These are phyloP conservation scores for Fopius arisanus DNA, from an alignment of 1,140 invertebrate species.

Conservation along the genomic window DNA sequence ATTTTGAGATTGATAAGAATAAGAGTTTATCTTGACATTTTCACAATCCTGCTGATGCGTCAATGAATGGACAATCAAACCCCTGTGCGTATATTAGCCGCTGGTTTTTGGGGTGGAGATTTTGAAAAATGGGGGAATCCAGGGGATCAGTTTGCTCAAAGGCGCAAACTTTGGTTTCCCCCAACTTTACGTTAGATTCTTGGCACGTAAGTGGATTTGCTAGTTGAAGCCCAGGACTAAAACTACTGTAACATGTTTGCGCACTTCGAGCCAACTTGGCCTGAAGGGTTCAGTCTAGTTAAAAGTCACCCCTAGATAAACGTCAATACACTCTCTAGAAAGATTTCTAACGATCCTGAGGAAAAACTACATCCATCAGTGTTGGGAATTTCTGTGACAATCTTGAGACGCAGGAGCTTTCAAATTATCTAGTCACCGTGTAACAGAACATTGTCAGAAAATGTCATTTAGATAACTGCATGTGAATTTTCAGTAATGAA, in stretches of 20 bases:
- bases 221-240: slow-evolving; percentile 9
- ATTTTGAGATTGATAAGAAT: slow-evolving; percentile 1
- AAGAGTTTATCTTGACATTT: not conserved
- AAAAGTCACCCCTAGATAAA: slow-evolving; percentile 3
- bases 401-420: too few relatives aligned
- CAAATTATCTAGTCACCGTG: too few relatives aligned
- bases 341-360: not conserved
- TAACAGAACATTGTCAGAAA: too few relatives aligned
- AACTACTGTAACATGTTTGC: slow-evolving; percentile 4
- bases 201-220: slow-evolving; percentile 6
- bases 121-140: not conserved
- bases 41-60: not conserved
- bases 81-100: not conserved
- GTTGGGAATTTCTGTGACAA: too few relatives aligned
- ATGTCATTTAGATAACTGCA: too few relatives aligned
- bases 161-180: not conserved
- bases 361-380: too few relatives aligned
- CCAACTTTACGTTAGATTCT: slow-evolving; percentile 2
- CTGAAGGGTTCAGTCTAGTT: not conserved
- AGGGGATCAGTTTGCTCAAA: not conserved
- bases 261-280: not conserved
- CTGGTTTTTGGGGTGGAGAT: not conserved
- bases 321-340: not conserved
- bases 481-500: too few relatives aligned
- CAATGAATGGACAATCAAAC: slow-evolving; percentile 9